phyloP scores from a whole-genome alignment of 2,888 invertebrate genomes.

The Venustoraphidia nigricollis region DNA sequence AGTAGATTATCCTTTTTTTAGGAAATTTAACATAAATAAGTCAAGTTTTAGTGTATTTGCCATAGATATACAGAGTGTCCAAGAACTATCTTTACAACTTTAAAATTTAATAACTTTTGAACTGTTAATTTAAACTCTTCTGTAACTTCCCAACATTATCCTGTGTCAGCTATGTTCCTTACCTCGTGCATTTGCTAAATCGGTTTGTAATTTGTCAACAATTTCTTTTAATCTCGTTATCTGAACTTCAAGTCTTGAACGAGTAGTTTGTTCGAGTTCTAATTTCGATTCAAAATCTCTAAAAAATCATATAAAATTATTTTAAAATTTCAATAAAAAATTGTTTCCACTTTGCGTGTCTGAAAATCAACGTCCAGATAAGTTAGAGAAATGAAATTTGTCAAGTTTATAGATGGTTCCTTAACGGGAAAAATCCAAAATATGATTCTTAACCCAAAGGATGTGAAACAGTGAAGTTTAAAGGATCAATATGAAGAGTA shows the following conservation, averaged over 20 bases:
- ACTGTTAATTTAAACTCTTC: conserved; percentile 42
- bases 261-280: conserved; percentile 80
- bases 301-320: conserved; percentile 11
- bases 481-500: background rate
- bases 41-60: too few relatives aligned
- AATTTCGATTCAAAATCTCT: conserved; percentile 82
- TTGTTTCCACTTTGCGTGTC: too few relatives aligned
- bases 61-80: too few relatives aligned
- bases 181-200: conserved; percentile 50
- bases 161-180: conserved; percentile 62
- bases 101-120: too few relatives aligned
- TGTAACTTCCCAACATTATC: conserved; percentile 64
- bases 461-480: background rate
- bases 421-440: background rate
- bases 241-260: conserved; percentile 70
- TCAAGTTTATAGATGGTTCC: background rate
- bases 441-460: background rate
- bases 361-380: too few relatives aligned
- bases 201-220: conserved; percentile 54
- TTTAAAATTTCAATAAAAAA: background rate
- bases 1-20: too few relatives aligned
- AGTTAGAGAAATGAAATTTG: too few relatives aligned
- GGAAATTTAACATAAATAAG: too few relatives aligned
- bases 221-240: conserved; percentile 52
- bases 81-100: too few relatives aligned